A percentile compares a stretch with the other conserved stretches of the same genome.
Conservation (phyloP, 2,113 vertebrate genomes). For the Trematocara nigrifrons region DNA sequence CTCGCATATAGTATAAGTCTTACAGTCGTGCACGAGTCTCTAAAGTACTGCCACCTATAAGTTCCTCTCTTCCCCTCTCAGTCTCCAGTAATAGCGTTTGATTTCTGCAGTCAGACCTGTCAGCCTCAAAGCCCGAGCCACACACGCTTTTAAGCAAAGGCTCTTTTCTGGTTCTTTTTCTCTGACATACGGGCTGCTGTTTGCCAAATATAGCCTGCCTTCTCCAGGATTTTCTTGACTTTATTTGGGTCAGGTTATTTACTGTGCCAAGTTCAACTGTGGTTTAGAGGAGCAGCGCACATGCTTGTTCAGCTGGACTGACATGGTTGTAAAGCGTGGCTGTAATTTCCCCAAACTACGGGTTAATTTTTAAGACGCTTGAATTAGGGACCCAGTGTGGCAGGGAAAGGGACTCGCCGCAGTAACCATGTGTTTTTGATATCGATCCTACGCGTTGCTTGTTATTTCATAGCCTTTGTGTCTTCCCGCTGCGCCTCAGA, state of each 20-base stretch:
- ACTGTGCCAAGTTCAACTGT: constrained; percentile 60
- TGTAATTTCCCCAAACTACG: not conserved
- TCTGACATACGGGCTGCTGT: constrained; percentile 36
- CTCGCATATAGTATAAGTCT: constrained; percentile 27
- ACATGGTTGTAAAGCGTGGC: not conserved
- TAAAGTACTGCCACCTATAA: constrained; percentile 53
- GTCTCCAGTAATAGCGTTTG: constrained; percentile 61
- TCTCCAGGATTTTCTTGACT: constrained; percentile 53
- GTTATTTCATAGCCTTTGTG: not conserved
- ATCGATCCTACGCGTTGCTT: constrained; percentile 3
- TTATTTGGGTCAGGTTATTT: constrained; percentile 70
- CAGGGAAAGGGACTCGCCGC: not conserved
- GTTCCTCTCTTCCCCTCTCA: constrained; percentile 37
- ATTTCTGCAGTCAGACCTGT: constrained; percentile 66
- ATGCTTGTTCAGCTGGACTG: constrained; percentile 45
- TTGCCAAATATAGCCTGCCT: constrained; percentile 57
- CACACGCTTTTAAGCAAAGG: constrained; percentile 45
- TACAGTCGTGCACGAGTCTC: constrained; percentile 35
- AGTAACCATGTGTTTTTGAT: not conserved
- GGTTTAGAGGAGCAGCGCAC: constrained; percentile 35
- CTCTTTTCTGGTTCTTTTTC: constrained; percentile 54
- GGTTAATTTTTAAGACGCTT: not conserved
- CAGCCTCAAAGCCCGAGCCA: constrained; percentile 47
- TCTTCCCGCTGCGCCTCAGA: not conserved
- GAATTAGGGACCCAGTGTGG: not conserved